phyloP scores from a whole-genome alignment of 2,797 vertebrate genomes.

The Molothrus ater region DNA sequence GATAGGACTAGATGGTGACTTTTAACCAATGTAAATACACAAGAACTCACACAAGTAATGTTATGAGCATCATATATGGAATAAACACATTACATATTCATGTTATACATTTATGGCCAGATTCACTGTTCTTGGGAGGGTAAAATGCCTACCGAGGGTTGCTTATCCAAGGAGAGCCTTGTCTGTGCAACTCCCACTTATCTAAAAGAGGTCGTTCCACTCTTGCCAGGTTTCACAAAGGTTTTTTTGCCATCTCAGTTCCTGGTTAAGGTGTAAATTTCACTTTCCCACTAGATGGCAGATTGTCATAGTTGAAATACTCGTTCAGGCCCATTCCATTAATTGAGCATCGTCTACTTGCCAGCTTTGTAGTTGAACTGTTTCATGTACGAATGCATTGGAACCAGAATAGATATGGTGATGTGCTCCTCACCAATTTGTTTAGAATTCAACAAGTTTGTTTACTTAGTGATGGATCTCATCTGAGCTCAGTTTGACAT shows the following conservation, averaged over 20 bases:
- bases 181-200: background rate
- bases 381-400: background rate
- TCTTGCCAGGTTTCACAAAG: background rate
- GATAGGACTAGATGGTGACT: background rate
- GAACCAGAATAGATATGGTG: background rate
- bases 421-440: background rate
- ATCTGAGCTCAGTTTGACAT: background rate
- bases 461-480: background rate
- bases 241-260: background rate
- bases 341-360: background rate
- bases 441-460: background rate
- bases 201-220: background rate
- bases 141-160: background rate
- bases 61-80: background rate
- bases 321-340: rapidly evolving
- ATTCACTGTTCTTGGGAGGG: background rate
- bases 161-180: background rate
- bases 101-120: background rate
- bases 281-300: conserved; percentile 50
- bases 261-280: background rate
- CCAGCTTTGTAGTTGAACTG: background rate
- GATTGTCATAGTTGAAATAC: background rate
- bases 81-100: background rate
- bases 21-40: background rate
- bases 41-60: background rate